Evolutionary conservation across 1,140 invertebrate genomes (phyloP).

Genomic region (Diprion similis): DNA sequence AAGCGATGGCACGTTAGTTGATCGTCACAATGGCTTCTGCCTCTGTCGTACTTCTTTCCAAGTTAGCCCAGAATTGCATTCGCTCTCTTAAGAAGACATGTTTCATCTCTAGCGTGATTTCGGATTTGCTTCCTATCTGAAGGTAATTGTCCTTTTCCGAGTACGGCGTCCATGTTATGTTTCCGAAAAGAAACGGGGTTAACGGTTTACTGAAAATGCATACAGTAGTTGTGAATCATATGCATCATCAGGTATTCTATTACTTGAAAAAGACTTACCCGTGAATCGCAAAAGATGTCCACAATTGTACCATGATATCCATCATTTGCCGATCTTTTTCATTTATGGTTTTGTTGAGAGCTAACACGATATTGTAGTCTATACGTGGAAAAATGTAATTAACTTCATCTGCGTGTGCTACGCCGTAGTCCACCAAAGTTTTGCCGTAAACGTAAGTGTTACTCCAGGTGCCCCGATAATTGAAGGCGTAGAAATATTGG

Average conservation of each 20-base stretch:
- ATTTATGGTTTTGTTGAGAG: neutral
- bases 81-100: neutral
- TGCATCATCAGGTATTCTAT: neutral
- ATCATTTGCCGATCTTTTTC: neutral
- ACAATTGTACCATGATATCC: neutral
- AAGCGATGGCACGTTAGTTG: no score
- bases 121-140: neutral
- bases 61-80: neutral
- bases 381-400: neutral
- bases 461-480: neutral
- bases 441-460: neutral
- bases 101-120: neutral
- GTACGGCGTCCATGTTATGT: neutral
- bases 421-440: neutral
- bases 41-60: neutral
- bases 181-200: neutral
- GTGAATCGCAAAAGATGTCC: neutral
- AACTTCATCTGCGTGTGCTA: neutral
- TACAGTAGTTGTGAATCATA: neutral
- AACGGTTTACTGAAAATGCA: neutral
- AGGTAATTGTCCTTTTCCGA: neutral
- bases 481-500: neutral
- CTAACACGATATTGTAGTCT: neutral
- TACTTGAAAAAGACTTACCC: neutral
- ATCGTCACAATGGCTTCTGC: no score